phyloP scores from a whole-genome alignment of 2,113 vertebrate genomes.

The Epinephelus moara region DNA sequence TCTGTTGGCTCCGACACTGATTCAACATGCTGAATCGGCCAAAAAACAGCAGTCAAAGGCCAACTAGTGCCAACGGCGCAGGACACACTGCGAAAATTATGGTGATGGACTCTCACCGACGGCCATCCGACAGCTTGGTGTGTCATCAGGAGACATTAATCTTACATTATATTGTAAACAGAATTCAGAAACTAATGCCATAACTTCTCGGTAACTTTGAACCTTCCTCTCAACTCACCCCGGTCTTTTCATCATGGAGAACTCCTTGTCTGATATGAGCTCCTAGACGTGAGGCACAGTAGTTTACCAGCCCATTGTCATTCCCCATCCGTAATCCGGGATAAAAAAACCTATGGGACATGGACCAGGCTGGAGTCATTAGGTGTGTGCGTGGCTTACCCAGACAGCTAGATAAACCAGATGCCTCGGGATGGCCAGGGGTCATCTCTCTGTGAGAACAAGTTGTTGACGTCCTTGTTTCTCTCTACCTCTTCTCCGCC shows the following conservation, averaged over 20 bases:
- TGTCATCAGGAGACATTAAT: conserved; percentile 15
- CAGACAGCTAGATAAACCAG: conserved; percentile 84
- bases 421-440: conserved; percentile 87
- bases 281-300: conserved; percentile 56
- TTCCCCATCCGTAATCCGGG: conserved; percentile 79
- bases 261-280: conserved; percentile 66
- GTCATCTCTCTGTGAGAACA: conserved; percentile 83
- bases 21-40: no score
- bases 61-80: no score
- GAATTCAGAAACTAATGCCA: conserved; percentile 20
- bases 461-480: conserved; percentile 83
- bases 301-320: conserved; percentile 80
- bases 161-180: neutral
- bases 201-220: conserved; percentile 69
- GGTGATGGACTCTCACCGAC: no score
- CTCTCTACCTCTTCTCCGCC: conserved; percentile 58
- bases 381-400: conserved; percentile 82
- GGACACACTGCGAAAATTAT: no score
- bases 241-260: conserved; percentile 53
- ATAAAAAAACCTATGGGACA: conserved; percentile 82
- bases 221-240: conserved; percentile 37
- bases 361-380: conserved; percentile 77
- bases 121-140: no score
- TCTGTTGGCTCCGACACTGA: no score
- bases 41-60: no score